A percentile compares a stretch with the other conserved stretches of the same genome.
Conservation (phyloP, 2,888 invertebrate species). For the Lasioglossum zephyrum region DNA sequence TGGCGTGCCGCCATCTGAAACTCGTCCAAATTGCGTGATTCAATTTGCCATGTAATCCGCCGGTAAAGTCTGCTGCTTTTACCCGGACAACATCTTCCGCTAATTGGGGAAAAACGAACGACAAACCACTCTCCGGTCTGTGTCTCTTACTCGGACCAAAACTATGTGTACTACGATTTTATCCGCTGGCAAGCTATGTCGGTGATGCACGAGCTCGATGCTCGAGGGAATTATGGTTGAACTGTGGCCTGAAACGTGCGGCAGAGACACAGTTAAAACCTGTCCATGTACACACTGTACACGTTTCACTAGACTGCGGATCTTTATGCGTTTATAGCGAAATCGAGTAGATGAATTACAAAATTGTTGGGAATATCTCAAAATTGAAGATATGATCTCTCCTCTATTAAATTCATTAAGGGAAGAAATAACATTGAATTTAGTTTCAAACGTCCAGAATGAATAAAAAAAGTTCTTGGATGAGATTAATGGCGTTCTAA, state of each 20-base stretch:
- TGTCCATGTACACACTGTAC: too few species aligned
- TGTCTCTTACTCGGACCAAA: background rate
- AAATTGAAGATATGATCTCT: too few species aligned
- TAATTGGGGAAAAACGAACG: slow-evolving; percentile 41
- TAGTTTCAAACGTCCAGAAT: too few species aligned
- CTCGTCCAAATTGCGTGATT: slow-evolving; percentile 38
- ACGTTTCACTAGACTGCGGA: too few species aligned
- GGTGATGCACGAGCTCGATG: background rate
- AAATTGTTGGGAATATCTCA: too few species aligned
- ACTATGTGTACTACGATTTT: background rate
- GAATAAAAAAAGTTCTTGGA: too few species aligned
- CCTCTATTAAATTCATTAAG: too few species aligned
- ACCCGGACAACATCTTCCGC: background rate
- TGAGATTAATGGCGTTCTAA: background rate
- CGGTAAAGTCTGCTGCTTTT: background rate
- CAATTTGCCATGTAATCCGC: slow-evolving; percentile 27
- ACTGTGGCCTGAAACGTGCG: background rate
- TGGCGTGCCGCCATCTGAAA: slow-evolving; percentile 31
- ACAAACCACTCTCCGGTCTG: background rate
- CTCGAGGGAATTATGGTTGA: background rate
- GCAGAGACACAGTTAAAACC: too few species aligned
- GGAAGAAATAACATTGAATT: too few species aligned
- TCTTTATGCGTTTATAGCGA: too few species aligned
- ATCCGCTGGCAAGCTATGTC: background rate
- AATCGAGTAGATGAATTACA: too few species aligned